Base-by-base conservation (phyloP, 2,888 invertebrate species). In the Cataglyphis altisquamis region DNA sequence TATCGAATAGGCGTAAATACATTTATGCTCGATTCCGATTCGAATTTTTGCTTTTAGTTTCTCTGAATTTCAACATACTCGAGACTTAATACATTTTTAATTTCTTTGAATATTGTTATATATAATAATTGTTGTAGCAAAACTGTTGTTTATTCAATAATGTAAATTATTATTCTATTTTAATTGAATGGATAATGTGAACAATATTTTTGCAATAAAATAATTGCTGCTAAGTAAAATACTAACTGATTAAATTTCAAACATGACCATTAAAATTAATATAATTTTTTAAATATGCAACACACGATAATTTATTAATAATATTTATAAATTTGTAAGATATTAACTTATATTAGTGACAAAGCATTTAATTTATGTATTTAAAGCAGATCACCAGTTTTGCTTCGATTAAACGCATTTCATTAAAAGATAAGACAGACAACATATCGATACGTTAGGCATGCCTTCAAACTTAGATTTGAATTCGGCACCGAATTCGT, bases 401-500 rank as follows among this genome's bases (percentile, higher is more conserved):
- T 25, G n/a, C 55, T 39, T 45, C 39, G 66, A 55, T 39, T 68
- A 77, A 45, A 9, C 60, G 45, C 72, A 60, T 80, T 80, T 45
- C 45, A 48, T 55, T 77, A 29, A 29, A 55, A 80, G 72, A 15
- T 80, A 70, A 72, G 62, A 78, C 60, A 78, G 78, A 72, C 57
- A 36, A 39, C 60, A 36, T 36, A 64, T 25, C 82, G 45, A 55
- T 60, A 78, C 48, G 32, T 74, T 55, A 63, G 70, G 82, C 57
- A 63, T 66, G 78, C 73, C 32, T 64, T 25, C 66, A 66, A 87
- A 85, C 73, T 87, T 89, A 85, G 85, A 89, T 87, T 84, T 78
- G 83, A 85, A 87, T 88, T 89, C 81, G 82, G 70, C 57, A 84
- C 48, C 64, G 74, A 48, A 77, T 83, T 75, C 80, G 78, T 29